phyloP scores from a whole-genome alignment of 2,113 vertebrate species.

The Forbesichthys agassizii region DNA sequence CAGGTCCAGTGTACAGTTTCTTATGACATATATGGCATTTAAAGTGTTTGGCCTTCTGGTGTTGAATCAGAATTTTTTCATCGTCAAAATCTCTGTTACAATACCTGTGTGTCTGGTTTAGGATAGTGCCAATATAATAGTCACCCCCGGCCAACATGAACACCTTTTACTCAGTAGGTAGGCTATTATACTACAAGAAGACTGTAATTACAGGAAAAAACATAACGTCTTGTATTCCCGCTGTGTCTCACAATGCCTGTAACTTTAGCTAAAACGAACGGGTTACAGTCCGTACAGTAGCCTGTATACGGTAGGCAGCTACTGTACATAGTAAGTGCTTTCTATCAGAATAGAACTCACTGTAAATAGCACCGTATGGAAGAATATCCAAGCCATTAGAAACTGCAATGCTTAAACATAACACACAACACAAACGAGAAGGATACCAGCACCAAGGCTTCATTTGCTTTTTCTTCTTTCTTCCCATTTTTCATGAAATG shows the following conservation, averaged over 20 bases:
- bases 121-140: slow-evolving; percentile 22
- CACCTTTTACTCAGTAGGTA: no score
- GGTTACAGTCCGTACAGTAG: not conserved
- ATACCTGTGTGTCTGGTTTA: slow-evolving; percentile 77
- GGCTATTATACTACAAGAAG: no score
- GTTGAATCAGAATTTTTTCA: slow-evolving; percentile 95
- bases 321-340: not conserved
- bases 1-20: slow-evolving; percentile 92
- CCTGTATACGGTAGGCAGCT: no score
- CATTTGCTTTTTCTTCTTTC: slow-evolving; percentile 97
- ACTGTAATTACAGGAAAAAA: no score
- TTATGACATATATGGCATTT: slow-evolving; percentile 98
- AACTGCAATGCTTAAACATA: no score
- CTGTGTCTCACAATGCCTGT: not conserved
- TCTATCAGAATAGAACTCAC: no score
- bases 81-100: slow-evolving; percentile 96
- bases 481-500: slow-evolving; percentile 78
- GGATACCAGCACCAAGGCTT: slow-evolving; percentile 98
- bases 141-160: no score
- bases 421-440: slow-evolving; percentile 55
- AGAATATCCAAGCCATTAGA: no score
- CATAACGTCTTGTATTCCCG: no score
- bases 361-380: no score
- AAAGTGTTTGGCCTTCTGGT: slow-evolving; percentile 96
- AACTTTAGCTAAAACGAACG: not conserved